Evolutionary conservation across 2,888 invertebrate species (phyloP), one percentile per base, ranked within the genome.

Genomic region (Zeuzera pyrina): DNA sequence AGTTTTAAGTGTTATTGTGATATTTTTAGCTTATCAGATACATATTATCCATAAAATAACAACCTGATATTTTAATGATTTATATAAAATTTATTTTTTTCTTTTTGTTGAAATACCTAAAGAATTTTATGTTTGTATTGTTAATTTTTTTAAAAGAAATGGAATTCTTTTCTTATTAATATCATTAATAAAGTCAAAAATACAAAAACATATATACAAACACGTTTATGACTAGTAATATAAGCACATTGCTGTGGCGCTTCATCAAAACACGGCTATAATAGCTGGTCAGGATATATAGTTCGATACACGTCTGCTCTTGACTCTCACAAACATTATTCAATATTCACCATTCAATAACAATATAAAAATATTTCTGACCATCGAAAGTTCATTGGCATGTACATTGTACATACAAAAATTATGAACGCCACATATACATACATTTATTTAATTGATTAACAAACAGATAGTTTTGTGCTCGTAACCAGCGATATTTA

Each of bases 211-310:
- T 73, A 71, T 71, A 67, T 67, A 81, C 70, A 78, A 78, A 78
- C 31, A 57, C 57, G 64, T 77, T 73, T 72, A 78, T 76, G 76
- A 77, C 77, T 78, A 79, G 78, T 74, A 78, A 71, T 68, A 68
- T 64, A 67, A 66, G 68, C 66, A 72, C 65, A 73, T 60, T 64
- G n/a, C n/a, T n/a, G n/a, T n/a, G n/a, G n/a, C n/a, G n/a, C n/a
- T n/a, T n/a, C n/a, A n/a, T n/a, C n/a, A n/a, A n/a, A n/a, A n/a
- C n/a, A n/a, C n/a, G n/a, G n/a, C n/a, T n/a, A n/a, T n/a, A n/a
- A n/a, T n/a, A n/a, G n/a, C n/a, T n/a, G n/a, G n/a, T n/a, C n/a
- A n/a, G n/a, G n/a, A n/a, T n/a, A n/a, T n/a, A n/a, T n/a, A n/a
- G n/a, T n/a, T n/a, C n/a, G n/a, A n/a, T n/a, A n/a, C n/a, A n/a